Base-by-base conservation (phyloP, 2,888 invertebrate genomes). In the Microctonus brassicae region DNA sequence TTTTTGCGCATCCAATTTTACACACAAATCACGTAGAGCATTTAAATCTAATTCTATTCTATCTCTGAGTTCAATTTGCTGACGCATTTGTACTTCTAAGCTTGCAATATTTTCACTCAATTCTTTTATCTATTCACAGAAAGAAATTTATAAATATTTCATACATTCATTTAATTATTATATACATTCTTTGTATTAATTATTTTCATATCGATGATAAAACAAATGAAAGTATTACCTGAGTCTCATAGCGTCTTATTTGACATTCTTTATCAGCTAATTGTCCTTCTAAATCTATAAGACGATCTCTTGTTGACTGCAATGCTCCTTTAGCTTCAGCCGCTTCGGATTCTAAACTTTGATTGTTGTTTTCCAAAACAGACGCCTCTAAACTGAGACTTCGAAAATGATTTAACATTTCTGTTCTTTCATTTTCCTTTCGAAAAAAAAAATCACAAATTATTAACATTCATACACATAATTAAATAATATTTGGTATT, bases 381-480 rank as follows among this genome's bases (percentile, higher is more conserved):
- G 93, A 93, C 2, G 94, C 94, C 88, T 95, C 95, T 73, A 93
- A 90, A 66, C 93, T 94, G 26, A 95, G 88, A 83, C 92, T 93
- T 74, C 93, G 92, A 88, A 94, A 95, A 78, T 95, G 93, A 82
- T 95, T 94, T 79, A 95, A 84, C 92, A 95, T 92, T 84, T 94
- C 94, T 72, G 92, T 92, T 70, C 95, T 90, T 88, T 95, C 95
- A 73, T 91, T 91, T 88, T 95, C 95, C 92, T 95, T 17, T 58
- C 7, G n/a, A 57, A 76, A 78, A 64, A 61, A 76, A 78, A 64
- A 61, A 42, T 26, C 17, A 53, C 22, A 68, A n/a, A 39, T 57
- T 55, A 58, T 24, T 70, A 36, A n/a, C 42, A 53, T 10, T 53
- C 7, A 55, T 22, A 11, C 22, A 24, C 20, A 22, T 11, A 11